Evolutionary conservation across 2,888 invertebrate species (phyloP), one percentile per base, ranked within the genome.

Genomic region (Chirona hameri): DNA sequence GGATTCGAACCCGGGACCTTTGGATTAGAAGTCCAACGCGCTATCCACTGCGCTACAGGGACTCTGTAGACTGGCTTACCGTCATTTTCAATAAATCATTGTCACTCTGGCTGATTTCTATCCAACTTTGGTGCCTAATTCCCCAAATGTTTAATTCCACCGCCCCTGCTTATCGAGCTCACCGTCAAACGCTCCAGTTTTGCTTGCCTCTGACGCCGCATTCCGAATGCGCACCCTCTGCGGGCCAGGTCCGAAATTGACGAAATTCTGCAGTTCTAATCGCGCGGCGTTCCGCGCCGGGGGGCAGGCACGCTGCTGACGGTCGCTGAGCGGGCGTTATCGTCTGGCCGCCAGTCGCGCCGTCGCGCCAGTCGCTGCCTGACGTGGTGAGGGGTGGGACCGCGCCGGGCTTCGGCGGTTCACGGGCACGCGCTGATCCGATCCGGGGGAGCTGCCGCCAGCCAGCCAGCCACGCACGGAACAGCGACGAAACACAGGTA

Each of bases 1-100:
- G 86, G 86, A 86, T 86, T 86, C 86, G 86, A 86, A 86, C 86
- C 86, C 86, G 86, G 85, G 86, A 85, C 86, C 86, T 86, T 85
- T 86, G 86, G 86, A 86, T 86, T 86, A 86, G 86, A 86, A 86
- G 86, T 86, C 86, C 86, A 86, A 85, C 86, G 86, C 86, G 86
- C 86, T 86, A 86, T 86, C 86, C 86, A 86, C 85, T 86, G 86
- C 86, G 86, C 86, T 84, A 86, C 85, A 85, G 85, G 86, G 86
- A 86, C 86, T 81, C 39, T 5, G 69, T 2, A 7, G 12, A 27
- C 5, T 12, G 12, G 7, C 1, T 52, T 1, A 12, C 15, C 52
- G 52, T 18, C 52, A 52, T 52, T 52, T 52, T 52, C 7, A 15
- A 52, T 52, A 7, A 39, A 2, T 39, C 39, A 39, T 39, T 39